phyloP scores from a whole-genome alignment of 2,113 vertebrate species.

The Lagopus leucura region DNA sequence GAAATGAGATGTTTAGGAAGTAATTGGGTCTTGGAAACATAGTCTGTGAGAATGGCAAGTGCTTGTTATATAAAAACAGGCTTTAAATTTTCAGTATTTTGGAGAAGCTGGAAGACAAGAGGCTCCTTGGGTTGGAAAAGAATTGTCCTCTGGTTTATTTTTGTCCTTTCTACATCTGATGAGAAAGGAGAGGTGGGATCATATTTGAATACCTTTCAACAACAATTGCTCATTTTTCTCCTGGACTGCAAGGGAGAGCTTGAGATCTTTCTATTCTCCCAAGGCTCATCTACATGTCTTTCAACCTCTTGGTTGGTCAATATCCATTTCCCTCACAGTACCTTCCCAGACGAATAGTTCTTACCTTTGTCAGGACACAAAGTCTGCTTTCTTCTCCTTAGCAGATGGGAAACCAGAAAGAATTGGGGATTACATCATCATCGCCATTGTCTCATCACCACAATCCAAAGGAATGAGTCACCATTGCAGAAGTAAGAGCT shows the following conservation, averaged over 20 bases:
- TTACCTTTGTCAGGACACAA: neutral
- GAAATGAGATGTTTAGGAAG: neutral
- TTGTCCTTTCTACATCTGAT: neutral
- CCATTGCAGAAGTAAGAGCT: neutral
- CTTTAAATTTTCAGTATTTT: neutral
- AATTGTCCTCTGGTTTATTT: neutral
- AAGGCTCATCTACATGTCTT: neutral
- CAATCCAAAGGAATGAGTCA: neutral
- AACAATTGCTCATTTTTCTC: neutral
- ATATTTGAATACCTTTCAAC: neutral
- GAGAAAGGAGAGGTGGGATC: neutral
- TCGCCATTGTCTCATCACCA: neutral
- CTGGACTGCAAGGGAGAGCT: neutral
- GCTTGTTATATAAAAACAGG: neutral
- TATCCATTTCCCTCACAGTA: neutral
- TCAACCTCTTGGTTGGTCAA: neutral
- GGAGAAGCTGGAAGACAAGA: neutral
- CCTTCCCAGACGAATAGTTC: neutral
- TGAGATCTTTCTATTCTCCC: neutral
- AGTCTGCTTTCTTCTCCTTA: neutral
- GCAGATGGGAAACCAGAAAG: neutral
- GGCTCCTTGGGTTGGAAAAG: neutral
- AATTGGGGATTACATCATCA: neutral
- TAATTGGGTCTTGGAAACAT: neutral
- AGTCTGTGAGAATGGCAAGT: neutral